A percentile compares a stretch with the other conserved stretches of the same genome.
Evolutionary conservation across 2,797 vertebrate genomes (phyloP).

Genomic region (Todus mexicanus): DNA sequence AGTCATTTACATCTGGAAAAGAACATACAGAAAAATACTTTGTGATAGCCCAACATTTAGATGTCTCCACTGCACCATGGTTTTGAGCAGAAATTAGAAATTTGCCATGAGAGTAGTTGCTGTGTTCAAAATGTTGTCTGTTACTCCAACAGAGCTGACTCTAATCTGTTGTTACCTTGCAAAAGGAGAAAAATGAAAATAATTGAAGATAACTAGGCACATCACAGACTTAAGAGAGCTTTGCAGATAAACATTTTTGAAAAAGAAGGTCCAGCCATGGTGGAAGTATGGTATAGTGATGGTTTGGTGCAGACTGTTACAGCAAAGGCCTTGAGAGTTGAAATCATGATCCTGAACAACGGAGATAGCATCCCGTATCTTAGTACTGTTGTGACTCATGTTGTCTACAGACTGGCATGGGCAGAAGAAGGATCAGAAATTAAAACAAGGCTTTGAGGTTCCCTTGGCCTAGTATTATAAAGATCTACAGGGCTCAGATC

Average conservation of each 20-base stretch:
- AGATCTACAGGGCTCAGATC: not conserved
- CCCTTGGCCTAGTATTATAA: not conserved
- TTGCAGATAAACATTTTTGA: not conserved
- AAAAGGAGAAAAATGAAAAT: not conserved
- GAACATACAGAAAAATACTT: not conserved
- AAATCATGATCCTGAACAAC: not conserved
- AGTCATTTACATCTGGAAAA: not conserved
- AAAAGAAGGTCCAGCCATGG: not conserved
- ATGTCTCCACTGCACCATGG: not conserved
- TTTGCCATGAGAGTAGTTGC: not conserved
- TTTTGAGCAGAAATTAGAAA: not conserved
- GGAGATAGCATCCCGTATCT: not conserved
- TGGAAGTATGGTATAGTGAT: not conserved
- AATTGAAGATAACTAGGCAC: not conserved
- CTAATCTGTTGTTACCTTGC: not conserved
- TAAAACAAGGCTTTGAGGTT: not conserved
- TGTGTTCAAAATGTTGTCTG: not conserved
- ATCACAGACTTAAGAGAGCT: not conserved
- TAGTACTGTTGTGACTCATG: not conserved
- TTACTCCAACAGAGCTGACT: not conserved
- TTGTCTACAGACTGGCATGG: not conserved
- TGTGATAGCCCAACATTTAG: not conserved
- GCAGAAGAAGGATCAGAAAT: not conserved
- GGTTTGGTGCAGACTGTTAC: not conserved
- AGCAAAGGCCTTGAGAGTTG: not conserved